These are phyloP conservation scores for Halcyon senegalensis DNA, from an alignment of 2,113 vertebrate genomes.

Conservation along the genomic window DNA sequence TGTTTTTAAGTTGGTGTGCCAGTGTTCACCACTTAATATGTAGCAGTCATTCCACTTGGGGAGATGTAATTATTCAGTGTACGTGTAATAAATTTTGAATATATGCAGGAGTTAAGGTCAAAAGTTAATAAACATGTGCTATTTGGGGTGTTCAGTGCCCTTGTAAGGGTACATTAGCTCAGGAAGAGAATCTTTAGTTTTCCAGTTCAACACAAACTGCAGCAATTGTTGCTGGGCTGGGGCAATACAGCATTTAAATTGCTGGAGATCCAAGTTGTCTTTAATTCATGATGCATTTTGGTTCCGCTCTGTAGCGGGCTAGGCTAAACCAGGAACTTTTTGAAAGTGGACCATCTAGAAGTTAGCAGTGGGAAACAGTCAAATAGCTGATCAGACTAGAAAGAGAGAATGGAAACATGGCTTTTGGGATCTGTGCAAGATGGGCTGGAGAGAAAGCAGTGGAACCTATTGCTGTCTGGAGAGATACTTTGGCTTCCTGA, in stretches of 20 bases:
- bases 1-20: neutral
- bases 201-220: neutral
- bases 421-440: neutral
- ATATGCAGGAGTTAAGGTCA: neutral
- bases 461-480: neutral
- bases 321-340: neutral
- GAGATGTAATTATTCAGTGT: neutral
- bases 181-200: neutral
- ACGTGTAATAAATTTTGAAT: neutral
- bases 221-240: neutral
- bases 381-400: neutral
- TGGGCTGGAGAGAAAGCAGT: neutral
- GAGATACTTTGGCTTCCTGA: neutral
- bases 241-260: neutral
- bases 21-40: neutral
- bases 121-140: neutral
- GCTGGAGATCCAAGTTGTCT: neutral
- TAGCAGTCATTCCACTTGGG: neutral
- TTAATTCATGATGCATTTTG: neutral
- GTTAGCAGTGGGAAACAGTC: neutral
- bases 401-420: neutral
- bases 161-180: neutral
- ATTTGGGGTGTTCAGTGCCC: neutral
- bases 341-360: neutral
- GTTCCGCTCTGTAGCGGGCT: neutral